Conservation (phyloP, 2,113 vertebrate species). For the Sitta europaea region DNA sequence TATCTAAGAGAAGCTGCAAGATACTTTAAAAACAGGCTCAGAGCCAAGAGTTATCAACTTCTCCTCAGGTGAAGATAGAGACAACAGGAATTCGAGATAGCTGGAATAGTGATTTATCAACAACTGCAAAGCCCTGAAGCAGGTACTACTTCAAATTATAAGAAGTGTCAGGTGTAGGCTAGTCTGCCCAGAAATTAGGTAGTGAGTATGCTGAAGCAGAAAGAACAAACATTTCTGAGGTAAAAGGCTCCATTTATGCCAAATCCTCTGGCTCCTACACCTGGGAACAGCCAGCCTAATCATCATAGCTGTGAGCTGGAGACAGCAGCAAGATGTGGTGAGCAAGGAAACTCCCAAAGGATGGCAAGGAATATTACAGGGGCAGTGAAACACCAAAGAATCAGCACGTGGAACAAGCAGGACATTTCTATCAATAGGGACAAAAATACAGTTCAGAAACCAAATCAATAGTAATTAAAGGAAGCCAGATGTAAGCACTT, state of each 20-base stretch:
- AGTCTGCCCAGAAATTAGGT: neutral
- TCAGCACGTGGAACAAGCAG: neutral
- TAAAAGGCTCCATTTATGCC: neutral
- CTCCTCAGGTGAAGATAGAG: neutral
- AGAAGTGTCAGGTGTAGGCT: neutral
- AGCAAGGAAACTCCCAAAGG: neutral
- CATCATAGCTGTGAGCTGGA: neutral
- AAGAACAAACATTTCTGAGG: neutral
- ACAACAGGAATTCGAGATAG: neutral
- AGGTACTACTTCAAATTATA: neutral
- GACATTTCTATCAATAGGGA: neutral
- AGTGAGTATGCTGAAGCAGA: neutral
- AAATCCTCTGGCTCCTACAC: neutral
- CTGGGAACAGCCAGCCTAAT: neutral
- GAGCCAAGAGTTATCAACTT: neutral
- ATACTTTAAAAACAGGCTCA: neutral
- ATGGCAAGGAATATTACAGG: neutral
- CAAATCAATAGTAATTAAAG: neutral
- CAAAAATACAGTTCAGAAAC: neutral
- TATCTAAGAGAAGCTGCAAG: neutral
- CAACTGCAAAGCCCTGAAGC: neutral
- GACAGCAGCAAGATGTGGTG: neutral
- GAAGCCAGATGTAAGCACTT: neutral
- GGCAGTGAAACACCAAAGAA: neutral
- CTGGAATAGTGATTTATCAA: neutral